Base-by-base conservation (phyloP, 2,888 invertebrate species). In the Hyposoter dolosus region DNA sequence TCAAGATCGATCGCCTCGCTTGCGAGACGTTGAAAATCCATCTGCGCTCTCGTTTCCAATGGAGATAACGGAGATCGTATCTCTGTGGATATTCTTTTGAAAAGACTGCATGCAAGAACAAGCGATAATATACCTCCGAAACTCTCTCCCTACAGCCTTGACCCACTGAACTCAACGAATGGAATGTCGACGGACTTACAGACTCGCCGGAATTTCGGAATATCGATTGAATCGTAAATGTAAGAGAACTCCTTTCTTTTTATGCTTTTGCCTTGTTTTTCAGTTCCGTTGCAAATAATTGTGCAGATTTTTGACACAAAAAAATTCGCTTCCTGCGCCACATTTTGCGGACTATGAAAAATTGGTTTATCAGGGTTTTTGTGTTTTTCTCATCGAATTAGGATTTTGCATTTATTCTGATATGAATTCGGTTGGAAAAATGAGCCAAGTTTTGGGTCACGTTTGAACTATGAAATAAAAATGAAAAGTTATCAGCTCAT, bases 141-240 rank as follows among this genome's bases (percentile, higher is more conserved):
- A 80, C 71, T 80, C 72, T 83, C 75, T 79, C 89, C 88, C 89
- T 87, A 86, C 88, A 92, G 88, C 92, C 92, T 92, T 92, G 92
- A 92, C 92, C 91, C 88, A 92, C 91, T 92, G 89, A 91, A 87
- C 77, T 76, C 87, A 80, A 74, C 82, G 35, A 40, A 40, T 17
- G 45, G 81, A 76, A 82, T 84, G 65, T 74, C 77, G 53, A 68
- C 56, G 45, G 71, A 45, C 28, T 45, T 28, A 32, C 17, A 19
- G 4, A 72, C 83, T 71, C 47, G 12, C 32, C 0, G 19, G 43
- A 40, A 28, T 56, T 56, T 47, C 40, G 43, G 19, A 75, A 78
- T 63, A 12, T 47, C 45, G 12, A 83, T 82, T 50, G 15, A 47
- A 56, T 66, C 68, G 23, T 4, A 5, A 60, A 15, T 28, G 4